Conservation (phyloP, 2,797 vertebrate species). For the Gymnothorax javanicus region DNA sequence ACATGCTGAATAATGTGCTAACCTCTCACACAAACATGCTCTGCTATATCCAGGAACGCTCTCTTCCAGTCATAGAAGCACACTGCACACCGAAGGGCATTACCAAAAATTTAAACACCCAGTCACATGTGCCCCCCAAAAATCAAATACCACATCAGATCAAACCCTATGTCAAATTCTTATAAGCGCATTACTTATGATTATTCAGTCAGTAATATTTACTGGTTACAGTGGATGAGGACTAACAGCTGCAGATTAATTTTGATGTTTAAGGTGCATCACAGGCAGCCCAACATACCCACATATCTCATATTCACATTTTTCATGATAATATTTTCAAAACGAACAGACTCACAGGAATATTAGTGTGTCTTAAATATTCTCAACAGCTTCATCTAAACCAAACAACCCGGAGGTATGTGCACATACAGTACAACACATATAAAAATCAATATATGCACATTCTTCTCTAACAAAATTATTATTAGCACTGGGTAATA, state of each 20-base stretch:
- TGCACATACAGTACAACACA: background rate
- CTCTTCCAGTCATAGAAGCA: background rate
- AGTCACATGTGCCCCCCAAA: slow-evolving; percentile 11
- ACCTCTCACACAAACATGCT: background rate
- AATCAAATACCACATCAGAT: slow-evolving; percentile 37
- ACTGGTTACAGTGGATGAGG: too few species aligned
- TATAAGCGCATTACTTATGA: background rate
- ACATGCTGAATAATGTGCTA: background rate
- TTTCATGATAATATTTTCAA: background rate
- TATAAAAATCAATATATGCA: background rate
- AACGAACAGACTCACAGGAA: background rate
- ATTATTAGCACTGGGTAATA: background rate
- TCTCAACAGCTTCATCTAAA: background rate
- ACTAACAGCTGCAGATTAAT: too few species aligned
- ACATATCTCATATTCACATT: background rate
- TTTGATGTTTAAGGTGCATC: too few species aligned
- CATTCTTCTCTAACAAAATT: background rate
- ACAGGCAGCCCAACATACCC: background rate
- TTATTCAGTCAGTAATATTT: too few species aligned
- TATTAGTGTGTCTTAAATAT: background rate
- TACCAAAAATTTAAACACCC: slow-evolving; percentile 1
- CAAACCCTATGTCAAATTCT: background rate
- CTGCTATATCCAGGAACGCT: too few species aligned
- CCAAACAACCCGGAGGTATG: background rate
- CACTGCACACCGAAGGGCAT: background rate